phyloP scores from a whole-genome alignment of 2,113 vertebrate genomes.

The Chaenogobius annularis region DNA sequence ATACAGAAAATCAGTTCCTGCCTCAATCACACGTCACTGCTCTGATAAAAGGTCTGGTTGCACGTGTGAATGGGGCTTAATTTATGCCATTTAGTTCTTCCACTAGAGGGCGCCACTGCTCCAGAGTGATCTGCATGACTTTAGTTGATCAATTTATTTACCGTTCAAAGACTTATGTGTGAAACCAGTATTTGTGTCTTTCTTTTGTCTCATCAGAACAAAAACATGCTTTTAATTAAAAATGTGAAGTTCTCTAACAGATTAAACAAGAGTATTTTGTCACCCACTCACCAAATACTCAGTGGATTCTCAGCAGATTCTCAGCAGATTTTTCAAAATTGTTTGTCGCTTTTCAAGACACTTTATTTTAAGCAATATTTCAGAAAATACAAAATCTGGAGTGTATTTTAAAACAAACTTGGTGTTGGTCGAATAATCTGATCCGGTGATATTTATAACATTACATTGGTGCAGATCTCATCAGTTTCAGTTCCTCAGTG shows the following conservation, averaged over 20 bases:
- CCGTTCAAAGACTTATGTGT: not conserved
- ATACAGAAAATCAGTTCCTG: no score
- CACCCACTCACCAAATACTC: no score
- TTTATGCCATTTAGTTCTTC: not conserved
- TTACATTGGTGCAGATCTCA: not conserved
- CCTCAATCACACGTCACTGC: no score
- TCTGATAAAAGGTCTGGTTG: no score
- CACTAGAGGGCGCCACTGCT: not conserved
- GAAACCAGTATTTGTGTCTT: not conserved
- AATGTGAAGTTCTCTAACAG: no score
- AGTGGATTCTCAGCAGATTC: no score
- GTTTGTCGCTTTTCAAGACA: no score
- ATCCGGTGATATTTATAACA: not conserved
- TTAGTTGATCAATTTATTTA: not conserved
- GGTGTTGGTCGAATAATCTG: not conserved
- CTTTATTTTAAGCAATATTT: not conserved
- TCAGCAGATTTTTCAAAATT: no score
- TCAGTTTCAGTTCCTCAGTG: conserved; percentile 11
- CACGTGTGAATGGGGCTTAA: not conserved
- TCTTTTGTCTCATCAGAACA: not conserved
- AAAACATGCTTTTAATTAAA: no score
- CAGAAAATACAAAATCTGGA: no score
- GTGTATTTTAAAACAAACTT: no score
- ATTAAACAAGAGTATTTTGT: no score
- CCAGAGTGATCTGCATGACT: not conserved